Percentiles rank a stretch among this genome's conserved stretches.
Evolutionary conservation across 2,797 vertebrate genomes (phyloP).

Genomic region (Peromyscus attwateri): DNA sequence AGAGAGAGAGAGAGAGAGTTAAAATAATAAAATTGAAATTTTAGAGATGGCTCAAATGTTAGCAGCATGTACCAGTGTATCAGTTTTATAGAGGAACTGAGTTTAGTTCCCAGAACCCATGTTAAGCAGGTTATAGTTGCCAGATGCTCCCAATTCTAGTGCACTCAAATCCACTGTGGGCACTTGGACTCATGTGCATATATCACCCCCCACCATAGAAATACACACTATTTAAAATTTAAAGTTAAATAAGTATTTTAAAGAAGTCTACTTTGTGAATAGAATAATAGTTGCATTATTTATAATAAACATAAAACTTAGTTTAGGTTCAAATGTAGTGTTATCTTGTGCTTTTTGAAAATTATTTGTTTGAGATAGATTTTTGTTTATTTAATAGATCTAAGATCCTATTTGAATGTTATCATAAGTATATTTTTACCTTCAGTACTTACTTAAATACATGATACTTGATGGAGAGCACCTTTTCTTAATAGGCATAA

Average conservation of each 20-base stretch:
- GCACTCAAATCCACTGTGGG: neutral
- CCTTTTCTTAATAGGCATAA: neutral
- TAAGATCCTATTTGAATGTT: neutral
- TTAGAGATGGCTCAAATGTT: neutral
- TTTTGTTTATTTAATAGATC: neutral
- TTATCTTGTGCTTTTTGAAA: neutral
- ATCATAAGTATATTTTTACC: neutral
- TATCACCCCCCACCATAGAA: too few species aligned
- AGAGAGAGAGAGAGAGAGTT: too few species aligned
- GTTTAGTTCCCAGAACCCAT: too few species aligned
- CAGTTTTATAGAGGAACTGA: neutral
- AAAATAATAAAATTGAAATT: neutral
- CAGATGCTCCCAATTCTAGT: too few species aligned
- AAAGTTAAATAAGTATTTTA: neutral
- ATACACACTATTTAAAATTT: too few species aligned
- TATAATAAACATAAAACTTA: neutral
- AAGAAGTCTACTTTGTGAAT: neutral
- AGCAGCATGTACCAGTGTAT: rapidly evolving
- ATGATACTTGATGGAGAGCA: neutral
- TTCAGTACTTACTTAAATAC: neutral
- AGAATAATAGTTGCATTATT: neutral
- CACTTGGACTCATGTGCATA: neutral
- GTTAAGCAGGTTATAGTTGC: neutral
- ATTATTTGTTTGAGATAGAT: neutral
- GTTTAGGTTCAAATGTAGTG: neutral